Evolutionary conservation across 2,888 invertebrate species (phyloP).

Genomic region (Salticus scenicus): DNA sequence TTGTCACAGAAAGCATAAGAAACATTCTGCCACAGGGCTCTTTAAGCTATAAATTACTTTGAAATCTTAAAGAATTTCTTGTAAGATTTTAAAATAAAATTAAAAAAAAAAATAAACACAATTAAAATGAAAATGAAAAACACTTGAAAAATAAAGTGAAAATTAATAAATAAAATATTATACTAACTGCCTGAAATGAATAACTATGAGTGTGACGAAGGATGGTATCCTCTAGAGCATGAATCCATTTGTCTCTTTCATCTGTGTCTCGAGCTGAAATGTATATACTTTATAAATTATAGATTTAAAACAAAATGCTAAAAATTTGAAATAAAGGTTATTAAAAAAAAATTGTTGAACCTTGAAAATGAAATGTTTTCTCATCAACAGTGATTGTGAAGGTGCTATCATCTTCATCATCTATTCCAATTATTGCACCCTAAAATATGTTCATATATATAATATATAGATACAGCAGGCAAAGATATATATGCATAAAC

Average conservation of each 20-base stretch:
- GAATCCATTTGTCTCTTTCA: constrained; percentile 96
- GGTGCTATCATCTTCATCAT: constrained; percentile 96
- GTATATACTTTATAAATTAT: not conserved
- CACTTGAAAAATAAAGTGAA: constrained; percentile 76
- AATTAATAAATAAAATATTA: not conserved
- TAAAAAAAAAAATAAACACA: no score
- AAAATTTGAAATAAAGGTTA: not conserved
- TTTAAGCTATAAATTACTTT: no score
- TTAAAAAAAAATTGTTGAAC: constrained; percentile 72
- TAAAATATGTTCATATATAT: no score
- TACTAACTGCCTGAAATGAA: constrained; percentile 45
- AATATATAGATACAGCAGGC: no score
- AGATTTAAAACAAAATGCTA: not conserved
- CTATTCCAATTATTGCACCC: constrained; percentile 98
- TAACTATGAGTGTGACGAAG: constrained; percentile 82
- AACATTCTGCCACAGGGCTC: no score
- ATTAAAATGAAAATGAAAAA: no score
- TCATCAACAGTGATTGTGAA: constrained; percentile 99
- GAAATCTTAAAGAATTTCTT: no score
- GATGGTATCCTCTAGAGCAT: constrained; percentile 95
- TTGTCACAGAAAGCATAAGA: no score
- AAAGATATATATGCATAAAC: no score
- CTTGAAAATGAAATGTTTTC: constrained; percentile 99
- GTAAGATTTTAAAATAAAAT: no score
- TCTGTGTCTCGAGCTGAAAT: constrained; percentile 88